Conservation (phyloP, 2,888 invertebrate species). For the Heliconius hortense region DNA sequence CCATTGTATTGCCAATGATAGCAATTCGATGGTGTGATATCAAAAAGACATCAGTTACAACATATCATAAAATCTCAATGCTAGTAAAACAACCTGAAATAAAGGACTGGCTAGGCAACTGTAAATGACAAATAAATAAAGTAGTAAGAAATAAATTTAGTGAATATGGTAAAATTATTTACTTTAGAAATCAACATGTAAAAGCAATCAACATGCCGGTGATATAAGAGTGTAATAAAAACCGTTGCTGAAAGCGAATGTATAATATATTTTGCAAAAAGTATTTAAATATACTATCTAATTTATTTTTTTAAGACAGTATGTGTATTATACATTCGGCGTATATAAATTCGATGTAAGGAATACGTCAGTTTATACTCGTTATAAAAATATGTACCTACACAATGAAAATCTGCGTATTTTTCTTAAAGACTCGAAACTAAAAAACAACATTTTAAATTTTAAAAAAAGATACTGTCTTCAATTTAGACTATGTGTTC, state of each 20-base stretch:
- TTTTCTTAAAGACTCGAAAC: background rate
- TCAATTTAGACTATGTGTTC: no score
- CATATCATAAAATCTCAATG: background rate
- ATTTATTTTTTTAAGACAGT: background rate
- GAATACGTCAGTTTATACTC: background rate
- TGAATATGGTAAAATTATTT: background rate
- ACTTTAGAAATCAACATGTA: background rate
- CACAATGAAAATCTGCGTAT: background rate
- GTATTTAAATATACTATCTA: background rate
- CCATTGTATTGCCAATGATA: background rate
- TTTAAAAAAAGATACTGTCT: no score
- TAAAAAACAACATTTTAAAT: background rate
- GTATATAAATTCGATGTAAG: background rate
- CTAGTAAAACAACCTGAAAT: background rate
- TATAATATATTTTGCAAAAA: background rate
- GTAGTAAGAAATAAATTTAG: background rate
- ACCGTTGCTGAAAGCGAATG: background rate
- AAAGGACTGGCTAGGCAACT: background rate
- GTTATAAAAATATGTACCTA: background rate
- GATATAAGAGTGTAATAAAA: background rate
- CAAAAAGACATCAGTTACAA: no score
- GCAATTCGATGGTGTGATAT: background rate
- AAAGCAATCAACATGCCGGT: background rate
- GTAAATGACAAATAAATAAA: background rate
- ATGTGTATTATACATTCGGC: background rate